A percentile compares a stretch with the other conserved stretches of the same genome.
phyloP scores from a whole-genome alignment of 2,797 vertebrate species.

The Chelon auratus region DNA sequence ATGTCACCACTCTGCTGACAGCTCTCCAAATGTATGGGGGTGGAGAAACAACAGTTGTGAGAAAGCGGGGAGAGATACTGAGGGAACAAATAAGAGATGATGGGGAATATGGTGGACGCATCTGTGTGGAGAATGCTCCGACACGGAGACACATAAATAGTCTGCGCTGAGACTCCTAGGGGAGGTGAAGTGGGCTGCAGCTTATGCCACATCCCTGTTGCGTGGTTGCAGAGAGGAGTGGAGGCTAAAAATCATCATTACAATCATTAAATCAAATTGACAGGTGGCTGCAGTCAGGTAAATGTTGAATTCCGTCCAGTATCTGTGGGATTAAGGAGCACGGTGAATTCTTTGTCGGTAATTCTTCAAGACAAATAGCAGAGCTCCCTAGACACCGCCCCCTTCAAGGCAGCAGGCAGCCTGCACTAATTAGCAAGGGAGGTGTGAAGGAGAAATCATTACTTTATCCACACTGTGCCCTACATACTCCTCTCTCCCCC shows the following conservation, averaged over 20 bases:
- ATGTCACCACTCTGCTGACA: constrained; percentile 62
- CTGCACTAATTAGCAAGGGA: constrained; percentile 85
- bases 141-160: constrained; percentile 54
- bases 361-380: constrained; percentile 84
- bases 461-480: constrained; percentile 81
- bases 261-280: constrained; percentile 83
- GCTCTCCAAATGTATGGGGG: constrained; percentile 56
- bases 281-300: constrained; percentile 76
- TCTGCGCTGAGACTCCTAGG: constrained; percentile 36
- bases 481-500: constrained; percentile 67
- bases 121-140: constrained; percentile 54
- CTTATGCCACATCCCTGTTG: constrained; percentile 48
- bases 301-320: constrained; percentile 65
- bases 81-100: constrained; percentile 51
- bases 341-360: constrained; percentile 78
- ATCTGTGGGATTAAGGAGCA: constrained; percentile 77
- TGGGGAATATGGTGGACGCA: constrained; percentile 41
- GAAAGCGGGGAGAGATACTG: constrained; percentile 31
- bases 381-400: constrained; percentile 75
- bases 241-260: constrained; percentile 79
- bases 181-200: constrained; percentile 44
- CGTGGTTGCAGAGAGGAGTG: constrained; percentile 42
- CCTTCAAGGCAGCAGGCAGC: constrained; percentile 78
- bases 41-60: constrained; percentile 28
- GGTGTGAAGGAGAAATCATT: constrained; percentile 86